Base-by-base conservation (phyloP, 2,113 vertebrate genomes). In the Cariama cristata region DNA sequence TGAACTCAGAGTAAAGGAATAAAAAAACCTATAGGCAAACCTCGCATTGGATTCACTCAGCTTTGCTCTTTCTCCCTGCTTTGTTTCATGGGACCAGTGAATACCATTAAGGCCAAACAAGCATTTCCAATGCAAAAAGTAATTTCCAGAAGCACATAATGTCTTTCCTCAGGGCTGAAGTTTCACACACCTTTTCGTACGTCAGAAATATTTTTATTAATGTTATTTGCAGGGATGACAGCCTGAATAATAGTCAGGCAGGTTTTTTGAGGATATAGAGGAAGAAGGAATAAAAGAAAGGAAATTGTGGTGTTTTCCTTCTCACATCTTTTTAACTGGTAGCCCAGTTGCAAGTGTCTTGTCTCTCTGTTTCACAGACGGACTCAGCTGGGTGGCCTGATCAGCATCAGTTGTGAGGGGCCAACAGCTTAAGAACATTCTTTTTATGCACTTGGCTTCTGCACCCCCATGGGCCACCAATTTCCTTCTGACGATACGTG, bases 101-200 rank as follows among this genome's bases (percentile, higher is more conserved):
- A 92, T 93, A 72, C 22, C 49, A 79, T 87, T 91, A 96, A 53
- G 66, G 28, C 35, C 82, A 56, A 74, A 64, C 58, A 94, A 96
- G 94, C 9, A 73, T 82, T 89, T 90, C 77, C 50, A 90, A 85
- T 12, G 62, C 62, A 95, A 66, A 95, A 93, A 77, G 68, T 89
- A 93, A 96, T 94, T 96, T 95, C 62, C 3, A 0, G 42, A 82
- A 82, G 40, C 74, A 50, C 0, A 0, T 50, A 66, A 66, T 26
- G 10, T 88, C 52, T 90, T 81, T 93, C 66, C 64, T 75, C 58
- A 30, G 58, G 64, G 76, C 52, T 91, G 60, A 84, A 90, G 84
- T 68, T 87, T 72, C 44, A 32, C 45, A 80, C 20, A 22, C 66
- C 45, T 95, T 90, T 84, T 85, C 35, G 50, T 81, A 80, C 47